These are phyloP conservation scores for Ispidina lecontei DNA, from an alignment of 2,797 vertebrate species.

Conservation along the genomic window DNA sequence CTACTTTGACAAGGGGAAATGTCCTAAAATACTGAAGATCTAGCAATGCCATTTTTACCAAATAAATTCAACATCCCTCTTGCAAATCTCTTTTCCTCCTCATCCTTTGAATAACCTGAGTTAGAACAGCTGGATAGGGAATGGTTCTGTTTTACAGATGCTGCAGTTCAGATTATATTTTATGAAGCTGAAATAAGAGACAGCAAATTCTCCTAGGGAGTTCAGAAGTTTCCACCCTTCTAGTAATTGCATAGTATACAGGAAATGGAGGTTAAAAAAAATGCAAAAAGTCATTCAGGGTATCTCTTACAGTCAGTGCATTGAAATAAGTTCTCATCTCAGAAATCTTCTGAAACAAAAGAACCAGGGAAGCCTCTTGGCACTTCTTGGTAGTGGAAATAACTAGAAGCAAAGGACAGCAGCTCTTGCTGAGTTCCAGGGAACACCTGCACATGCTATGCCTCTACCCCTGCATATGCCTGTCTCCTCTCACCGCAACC, in stretches of 20 bases:
- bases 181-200: conserved; percentile 74
- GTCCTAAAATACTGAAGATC: background rate
- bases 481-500: background rate
- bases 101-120: conserved; percentile 57
- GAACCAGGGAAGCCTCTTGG: conserved; percentile 30
- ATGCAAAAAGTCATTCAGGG: conserved; percentile 69
- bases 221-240: conserved; percentile 79
- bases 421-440: background rate
- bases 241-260: conserved; percentile 75
- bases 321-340: conserved; percentile 58
- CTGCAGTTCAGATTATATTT: conserved; percentile 72
- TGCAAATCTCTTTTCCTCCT: conserved; percentile 38
- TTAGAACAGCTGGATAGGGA: conserved; percentile 73
- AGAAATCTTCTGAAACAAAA: conserved; percentile 43
- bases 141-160: conserved; percentile 65
- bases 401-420: background rate
- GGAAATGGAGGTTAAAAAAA: conserved; percentile 76
- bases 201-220: conserved; percentile 74
- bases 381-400: background rate
- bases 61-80: conserved; percentile 4
- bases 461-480: background rate
- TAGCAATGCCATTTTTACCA: background rate
- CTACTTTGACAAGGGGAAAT: background rate
- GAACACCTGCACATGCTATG: background rate
- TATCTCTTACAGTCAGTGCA: conserved; percentile 62